Percentiles rank a stretch among this genome's conserved stretches.
Evolutionary conservation across 2,113 vertebrate genomes (phyloP).

Genomic region (Cochlearius cochlearius): DNA sequence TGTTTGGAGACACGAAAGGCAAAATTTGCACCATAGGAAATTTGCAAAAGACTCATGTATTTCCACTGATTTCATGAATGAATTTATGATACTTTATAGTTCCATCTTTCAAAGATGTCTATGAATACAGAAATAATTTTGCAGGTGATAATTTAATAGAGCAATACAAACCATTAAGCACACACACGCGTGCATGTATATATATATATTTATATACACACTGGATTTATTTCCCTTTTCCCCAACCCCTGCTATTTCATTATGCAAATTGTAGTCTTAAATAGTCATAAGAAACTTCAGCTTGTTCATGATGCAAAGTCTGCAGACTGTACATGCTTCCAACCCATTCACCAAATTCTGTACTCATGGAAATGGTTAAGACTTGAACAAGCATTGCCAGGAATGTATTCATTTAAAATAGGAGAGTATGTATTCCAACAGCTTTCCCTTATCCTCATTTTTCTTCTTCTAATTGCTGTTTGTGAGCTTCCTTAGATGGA

Average conservation of each 20-base stretch:
- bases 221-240: background rate
- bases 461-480: background rate
- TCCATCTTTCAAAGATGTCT: background rate
- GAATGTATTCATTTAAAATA: background rate
- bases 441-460: background rate
- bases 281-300: background rate
- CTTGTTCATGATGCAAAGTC: background rate
- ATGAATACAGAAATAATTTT: background rate
- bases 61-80: background rate
- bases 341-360: background rate
- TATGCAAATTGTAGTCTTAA: background rate
- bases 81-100: background rate
- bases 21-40: background rate
- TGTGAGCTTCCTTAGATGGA: background rate
- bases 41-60: background rate
- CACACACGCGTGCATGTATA: rapidly evolving
- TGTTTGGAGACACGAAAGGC: background rate
- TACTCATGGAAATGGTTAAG: background rate
- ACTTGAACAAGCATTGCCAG: background rate
- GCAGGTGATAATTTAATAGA: background rate
- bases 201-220: background rate
- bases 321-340: background rate
- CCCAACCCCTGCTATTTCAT: background rate
- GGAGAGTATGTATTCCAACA: background rate
- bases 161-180: background rate